Conservation (phyloP, 1,140 invertebrate genomes). For the Leptestheria dahalacensis region DNA sequence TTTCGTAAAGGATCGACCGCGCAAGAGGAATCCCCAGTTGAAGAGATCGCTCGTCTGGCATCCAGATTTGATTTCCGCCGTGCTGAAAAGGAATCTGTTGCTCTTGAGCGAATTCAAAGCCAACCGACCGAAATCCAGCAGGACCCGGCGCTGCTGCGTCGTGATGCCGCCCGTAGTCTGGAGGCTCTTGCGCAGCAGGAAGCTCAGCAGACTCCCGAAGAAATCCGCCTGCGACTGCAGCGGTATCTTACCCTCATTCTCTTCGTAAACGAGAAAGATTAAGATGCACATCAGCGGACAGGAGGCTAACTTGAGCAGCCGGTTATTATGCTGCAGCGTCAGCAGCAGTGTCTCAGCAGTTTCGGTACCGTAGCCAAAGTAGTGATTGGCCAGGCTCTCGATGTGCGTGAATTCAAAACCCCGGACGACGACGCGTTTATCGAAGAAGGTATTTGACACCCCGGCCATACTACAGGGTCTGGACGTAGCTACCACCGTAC, state of each 20-base stretch:
- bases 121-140: slow-evolving; percentile 35
- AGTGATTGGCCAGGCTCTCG: slow-evolving; percentile 31
- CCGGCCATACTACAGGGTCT: slow-evolving; percentile 23
- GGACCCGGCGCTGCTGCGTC: slow-evolving; percentile 31
- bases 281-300: slow-evolving; percentile 38
- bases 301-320: slow-evolving; percentile 30
- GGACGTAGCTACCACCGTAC: slow-evolving; percentile 36
- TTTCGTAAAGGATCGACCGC: slow-evolving; percentile 20
- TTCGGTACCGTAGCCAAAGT: slow-evolving; percentile 30
- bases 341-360: slow-evolving; percentile 17
- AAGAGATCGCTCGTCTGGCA: slow-evolving; percentile 17
- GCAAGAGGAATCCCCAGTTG: slow-evolving; percentile 20
- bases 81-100: slow-evolving; percentile 31
- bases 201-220: slow-evolving; percentile 18
- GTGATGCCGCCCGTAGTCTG: slow-evolving; percentile 27
- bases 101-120: slow-evolving; percentile 32
- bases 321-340: slow-evolving; percentile 12
- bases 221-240: slow-evolving; percentile 20
- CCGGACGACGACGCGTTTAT: slow-evolving; percentile 32
- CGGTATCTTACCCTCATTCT: slow-evolving; percentile 22
- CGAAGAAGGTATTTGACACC: slow-evolving; percentile 25
- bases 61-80: slow-evolving; percentile 29
- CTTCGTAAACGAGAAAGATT: slow-evolving; percentile 35
- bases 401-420: slow-evolving; percentile 38
- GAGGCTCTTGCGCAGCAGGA: slow-evolving; percentile 21